Evolutionary conservation across 2,113 vertebrate genomes (phyloP).

Genomic region (Noturus placidus): DNA sequence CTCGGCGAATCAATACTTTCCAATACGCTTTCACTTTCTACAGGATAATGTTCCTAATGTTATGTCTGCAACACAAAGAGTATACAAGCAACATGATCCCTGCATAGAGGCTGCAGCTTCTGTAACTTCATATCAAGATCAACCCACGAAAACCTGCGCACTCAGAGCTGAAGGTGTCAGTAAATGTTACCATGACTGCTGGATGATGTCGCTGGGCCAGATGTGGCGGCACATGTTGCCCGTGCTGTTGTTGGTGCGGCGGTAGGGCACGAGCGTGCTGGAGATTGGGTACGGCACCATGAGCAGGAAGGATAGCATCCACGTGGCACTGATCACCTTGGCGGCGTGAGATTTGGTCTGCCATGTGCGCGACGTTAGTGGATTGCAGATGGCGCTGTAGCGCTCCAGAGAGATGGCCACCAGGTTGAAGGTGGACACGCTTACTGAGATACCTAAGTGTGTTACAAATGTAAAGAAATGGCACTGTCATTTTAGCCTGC

Average conservation of each 20-base stretch:
- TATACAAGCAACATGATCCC: background rate
- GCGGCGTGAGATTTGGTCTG: conserved; percentile 95
- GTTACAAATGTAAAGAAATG: conserved; percentile 1
- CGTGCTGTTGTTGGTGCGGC: conserved; percentile 85
- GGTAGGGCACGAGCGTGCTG: conserved; percentile 87
- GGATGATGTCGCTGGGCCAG: conserved; percentile 84
- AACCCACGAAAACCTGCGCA: background rate
- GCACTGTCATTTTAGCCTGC: background rate
- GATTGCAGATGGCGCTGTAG: conserved; percentile 96
- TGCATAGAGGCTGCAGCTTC: background rate
- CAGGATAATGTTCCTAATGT: conserved; percentile 30
- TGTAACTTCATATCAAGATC: background rate
- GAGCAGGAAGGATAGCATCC: conserved; percentile 86
- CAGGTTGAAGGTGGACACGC: conserved; percentile 94
- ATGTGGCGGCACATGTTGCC: conserved; percentile 91
- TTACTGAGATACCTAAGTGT: conserved; percentile 87
- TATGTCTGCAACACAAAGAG: background rate
- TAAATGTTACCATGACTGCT: conserved; percentile 89
- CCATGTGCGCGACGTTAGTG: conserved; percentile 89
- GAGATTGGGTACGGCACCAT: conserved; percentile 96
- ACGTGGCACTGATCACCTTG: conserved; percentile 91
- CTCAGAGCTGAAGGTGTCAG: background rate
- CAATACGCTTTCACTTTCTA: conserved; percentile 8
- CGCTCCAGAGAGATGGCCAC: conserved; percentile 96
- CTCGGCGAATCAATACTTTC: conserved; percentile 15